Percentiles rank a stretch among this genome's conserved stretches.
Conservation (phyloP, 2,113 vertebrate species). For the Cricetomys ansorgei region DNA sequence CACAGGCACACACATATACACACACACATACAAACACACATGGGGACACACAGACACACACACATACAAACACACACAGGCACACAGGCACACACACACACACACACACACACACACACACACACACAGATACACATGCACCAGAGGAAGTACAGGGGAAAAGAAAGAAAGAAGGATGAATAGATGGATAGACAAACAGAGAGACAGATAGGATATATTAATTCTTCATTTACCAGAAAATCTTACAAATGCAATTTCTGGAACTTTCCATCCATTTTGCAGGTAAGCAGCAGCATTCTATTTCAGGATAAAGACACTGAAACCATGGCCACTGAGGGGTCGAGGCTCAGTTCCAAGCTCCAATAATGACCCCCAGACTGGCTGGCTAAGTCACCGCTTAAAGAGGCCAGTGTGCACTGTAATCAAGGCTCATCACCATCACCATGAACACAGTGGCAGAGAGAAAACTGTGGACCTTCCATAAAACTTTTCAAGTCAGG, state of each 20-base stretch:
- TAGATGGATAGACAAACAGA: not conserved
- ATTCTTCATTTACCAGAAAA: not conserved
- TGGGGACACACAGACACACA: no score
- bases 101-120: no score
- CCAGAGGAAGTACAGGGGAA: not conserved
- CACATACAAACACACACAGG: not conserved
- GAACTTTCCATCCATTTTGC: not conserved
- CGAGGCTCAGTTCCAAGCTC: not conserved
- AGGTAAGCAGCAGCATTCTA: not conserved
- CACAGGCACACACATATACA: rapidly evolving
- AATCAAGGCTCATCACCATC: constrained; percentile 68
- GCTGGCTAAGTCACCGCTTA: not conserved
- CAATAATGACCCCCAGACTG: not conserved
- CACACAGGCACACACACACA: no score
- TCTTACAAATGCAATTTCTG: not conserved
- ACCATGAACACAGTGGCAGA: constrained; percentile 63
- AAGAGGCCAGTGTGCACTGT: constrained; percentile 48
- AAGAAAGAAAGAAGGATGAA: not conserved
- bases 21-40: not conserved
- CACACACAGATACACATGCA: not conserved
- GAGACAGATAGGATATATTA: not conserved
- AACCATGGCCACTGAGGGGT: not conserved
- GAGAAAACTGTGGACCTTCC: constrained; percentile 72
- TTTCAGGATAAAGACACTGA: not conserved
- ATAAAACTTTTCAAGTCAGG: constrained; percentile 71